phyloP scores from a whole-genome alignment of 2,888 invertebrate species.

The Halocaridina rubra region DNA sequence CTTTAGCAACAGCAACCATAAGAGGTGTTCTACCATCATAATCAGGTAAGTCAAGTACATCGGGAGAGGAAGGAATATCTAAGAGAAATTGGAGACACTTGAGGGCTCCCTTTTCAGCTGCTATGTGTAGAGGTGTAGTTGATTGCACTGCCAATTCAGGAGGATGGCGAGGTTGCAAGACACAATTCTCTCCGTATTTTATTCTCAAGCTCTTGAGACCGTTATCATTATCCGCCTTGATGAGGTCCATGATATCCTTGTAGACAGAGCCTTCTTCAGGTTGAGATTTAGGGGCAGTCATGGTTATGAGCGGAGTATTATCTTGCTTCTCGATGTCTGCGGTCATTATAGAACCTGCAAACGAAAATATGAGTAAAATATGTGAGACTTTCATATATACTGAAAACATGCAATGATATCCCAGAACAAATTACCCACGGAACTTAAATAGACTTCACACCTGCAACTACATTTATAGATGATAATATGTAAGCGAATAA shows the following conservation, averaged over 20 bases:
- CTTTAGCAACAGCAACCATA: constrained; percentile 29
- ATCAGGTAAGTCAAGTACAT: constrained; percentile 49
- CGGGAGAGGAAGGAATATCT: background rate
- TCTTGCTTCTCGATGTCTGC: constrained; percentile 45
- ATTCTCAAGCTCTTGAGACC: background rate
- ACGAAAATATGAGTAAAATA: background rate
- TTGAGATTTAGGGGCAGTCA: too few relatives aligned
- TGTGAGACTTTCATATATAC: background rate
- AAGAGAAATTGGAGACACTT: constrained; percentile 40
- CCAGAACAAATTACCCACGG: background rate
- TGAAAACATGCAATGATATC: background rate
- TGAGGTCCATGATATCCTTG: constrained; percentile 1
- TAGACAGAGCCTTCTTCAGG: constrained; percentile 1
- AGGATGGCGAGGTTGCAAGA: constrained; percentile 1
- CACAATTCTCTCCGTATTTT: background rate
- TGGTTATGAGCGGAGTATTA: constrained; percentile 39
- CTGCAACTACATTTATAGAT: too few relatives aligned
- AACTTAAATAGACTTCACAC: too few relatives aligned
- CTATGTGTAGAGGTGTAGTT: constrained; percentile 32
- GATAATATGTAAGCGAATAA: too few relatives aligned
- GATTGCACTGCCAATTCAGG: background rate
- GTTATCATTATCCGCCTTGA: constrained; percentile 11
- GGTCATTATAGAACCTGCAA: constrained; percentile 30
- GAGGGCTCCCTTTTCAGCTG: constrained; percentile 6
- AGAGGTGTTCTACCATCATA: constrained; percentile 50